Percentiles rank a stretch among this genome's conserved stretches.
Evolutionary conservation across 2,113 vertebrate species (phyloP).

Genomic region (Colistium nudipinnis): DNA sequence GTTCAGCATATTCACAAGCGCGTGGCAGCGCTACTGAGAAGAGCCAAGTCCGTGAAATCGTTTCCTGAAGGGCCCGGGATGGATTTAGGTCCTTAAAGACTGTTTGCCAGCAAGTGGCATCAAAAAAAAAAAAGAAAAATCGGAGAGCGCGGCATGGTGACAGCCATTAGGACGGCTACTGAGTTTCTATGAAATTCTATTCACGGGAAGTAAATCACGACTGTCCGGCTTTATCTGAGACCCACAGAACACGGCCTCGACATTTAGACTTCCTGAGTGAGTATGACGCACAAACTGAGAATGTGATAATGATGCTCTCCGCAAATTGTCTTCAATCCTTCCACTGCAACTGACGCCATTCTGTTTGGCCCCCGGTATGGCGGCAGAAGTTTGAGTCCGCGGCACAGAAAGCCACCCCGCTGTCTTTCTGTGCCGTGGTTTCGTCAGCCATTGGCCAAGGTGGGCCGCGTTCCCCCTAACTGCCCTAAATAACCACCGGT

Average conservation of each 20-base stretch:
- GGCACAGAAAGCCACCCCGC: slow-evolving; percentile 2
- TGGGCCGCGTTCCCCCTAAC: slow-evolving; percentile 15
- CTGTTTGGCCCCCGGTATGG: not conserved
- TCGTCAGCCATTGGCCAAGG: slow-evolving; percentile 41
- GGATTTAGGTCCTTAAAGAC: slow-evolving; percentile 60
- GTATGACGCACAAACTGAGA: slow-evolving; percentile 20
- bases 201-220: slow-evolving; percentile 37
- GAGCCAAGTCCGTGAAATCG: slow-evolving; percentile 67
- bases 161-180: slow-evolving; percentile 28
- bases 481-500: slow-evolving; percentile 64
- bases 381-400: slow-evolving; percentile 8
- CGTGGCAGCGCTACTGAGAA: slow-evolving; percentile 62
- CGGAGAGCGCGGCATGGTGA: not conserved
- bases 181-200: slow-evolving; percentile 20
- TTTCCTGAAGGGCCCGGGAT: slow-evolving; percentile 58
- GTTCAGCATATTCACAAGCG: slow-evolving; percentile 58
- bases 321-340: slow-evolving; percentile 12
- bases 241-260: slow-evolving; percentile 36
- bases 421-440: slow-evolving; percentile 43
- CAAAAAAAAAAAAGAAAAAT: slow-evolving; percentile 15
- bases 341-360: not conserved
- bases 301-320: slow-evolving; percentile 8
- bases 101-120: slow-evolving; percentile 31
- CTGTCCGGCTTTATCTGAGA: slow-evolving; percentile 20
- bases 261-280: slow-evolving; percentile 41